Percentiles rank a stretch among this genome's conserved stretches.
Evolutionary conservation across 2,113 vertebrate genomes (phyloP).

Genomic region (Callocephalon fimbriatum): DNA sequence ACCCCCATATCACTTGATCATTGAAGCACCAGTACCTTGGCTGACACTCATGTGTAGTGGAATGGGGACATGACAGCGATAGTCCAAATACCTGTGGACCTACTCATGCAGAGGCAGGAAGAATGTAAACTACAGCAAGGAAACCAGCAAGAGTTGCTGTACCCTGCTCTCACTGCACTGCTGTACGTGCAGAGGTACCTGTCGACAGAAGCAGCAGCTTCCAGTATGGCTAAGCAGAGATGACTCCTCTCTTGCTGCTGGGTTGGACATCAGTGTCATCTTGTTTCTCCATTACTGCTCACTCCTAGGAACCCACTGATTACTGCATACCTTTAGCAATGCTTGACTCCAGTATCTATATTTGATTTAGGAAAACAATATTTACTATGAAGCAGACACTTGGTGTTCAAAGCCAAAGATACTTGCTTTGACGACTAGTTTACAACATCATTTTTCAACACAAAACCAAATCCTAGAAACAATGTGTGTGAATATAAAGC

Average conservation of each 20-base stretch:
- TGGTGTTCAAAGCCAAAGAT: neutral
- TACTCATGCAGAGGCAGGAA: rapidly evolving
- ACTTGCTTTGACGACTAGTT: neutral
- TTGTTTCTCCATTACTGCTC: neutral
- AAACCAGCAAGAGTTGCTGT: neutral
- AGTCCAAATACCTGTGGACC: neutral
- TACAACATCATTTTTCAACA: neutral
- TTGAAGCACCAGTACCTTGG: neutral
- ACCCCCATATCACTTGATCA: neutral
- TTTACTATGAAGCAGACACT: neutral
- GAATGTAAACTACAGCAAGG: neutral
- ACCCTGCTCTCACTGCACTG: neutral
- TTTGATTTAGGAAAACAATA: neutral
- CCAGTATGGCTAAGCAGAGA: neutral
- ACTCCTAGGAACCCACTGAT: neutral
- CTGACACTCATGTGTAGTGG: neutral
- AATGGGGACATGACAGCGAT: rapidly evolving
- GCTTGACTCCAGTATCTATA: rapidly evolving
- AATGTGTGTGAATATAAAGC: neutral
- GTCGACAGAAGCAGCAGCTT: rapidly evolving
- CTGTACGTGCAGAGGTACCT: rapidly evolving
- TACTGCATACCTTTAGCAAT: neutral
- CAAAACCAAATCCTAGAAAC: neutral
- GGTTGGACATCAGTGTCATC: too few species aligned
- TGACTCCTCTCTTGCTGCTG: neutral